Evolutionary conservation across 2,888 invertebrate species (phyloP).

Genomic region (Drosophila niveifrons): DNA sequence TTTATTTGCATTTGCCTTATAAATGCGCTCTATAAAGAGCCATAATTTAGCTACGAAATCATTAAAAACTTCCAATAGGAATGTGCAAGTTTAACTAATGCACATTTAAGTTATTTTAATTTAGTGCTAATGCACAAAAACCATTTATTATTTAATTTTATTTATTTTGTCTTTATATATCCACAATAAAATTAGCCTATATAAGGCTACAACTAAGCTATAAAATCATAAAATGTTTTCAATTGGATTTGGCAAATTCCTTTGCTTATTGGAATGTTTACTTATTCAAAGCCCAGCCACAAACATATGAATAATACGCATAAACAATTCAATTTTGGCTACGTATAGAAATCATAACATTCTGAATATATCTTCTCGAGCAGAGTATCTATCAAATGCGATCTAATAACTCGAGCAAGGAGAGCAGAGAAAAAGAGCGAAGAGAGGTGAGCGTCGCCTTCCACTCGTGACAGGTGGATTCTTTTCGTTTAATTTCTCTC

Average conservation of each 20-base stretch:
- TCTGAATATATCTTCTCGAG: not conserved
- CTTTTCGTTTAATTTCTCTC: conserved; percentile 40
- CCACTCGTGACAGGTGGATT: conserved; percentile 63
- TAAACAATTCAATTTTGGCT: not conserved
- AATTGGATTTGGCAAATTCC: not conserved
- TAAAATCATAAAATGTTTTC: not conserved
- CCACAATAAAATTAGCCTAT: not conserved
- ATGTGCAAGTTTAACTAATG: not conserved
- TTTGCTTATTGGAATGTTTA: not conserved
- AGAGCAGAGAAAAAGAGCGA: not conserved
- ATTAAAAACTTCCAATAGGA: too few relatives aligned
- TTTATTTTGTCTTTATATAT: too few relatives aligned
- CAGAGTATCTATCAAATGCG: conserved; percentile 20
- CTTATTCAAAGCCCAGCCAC: not conserved
- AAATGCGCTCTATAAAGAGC: too few relatives aligned
- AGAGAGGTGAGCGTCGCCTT: conserved; percentile 7
- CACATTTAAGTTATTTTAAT: not conserved
- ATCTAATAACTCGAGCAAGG: conserved; percentile 37
- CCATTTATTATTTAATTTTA: not conserved
- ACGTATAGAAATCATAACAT: not conserved
- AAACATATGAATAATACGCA: not conserved
- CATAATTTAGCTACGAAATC: too few relatives aligned
- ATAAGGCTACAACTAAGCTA: not conserved
- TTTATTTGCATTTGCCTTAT: too few relatives aligned
- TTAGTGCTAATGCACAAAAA: not conserved